Evolutionary conservation across 2,113 vertebrate genomes (phyloP).

Genomic region (Odocoileus hemionus): DNA sequence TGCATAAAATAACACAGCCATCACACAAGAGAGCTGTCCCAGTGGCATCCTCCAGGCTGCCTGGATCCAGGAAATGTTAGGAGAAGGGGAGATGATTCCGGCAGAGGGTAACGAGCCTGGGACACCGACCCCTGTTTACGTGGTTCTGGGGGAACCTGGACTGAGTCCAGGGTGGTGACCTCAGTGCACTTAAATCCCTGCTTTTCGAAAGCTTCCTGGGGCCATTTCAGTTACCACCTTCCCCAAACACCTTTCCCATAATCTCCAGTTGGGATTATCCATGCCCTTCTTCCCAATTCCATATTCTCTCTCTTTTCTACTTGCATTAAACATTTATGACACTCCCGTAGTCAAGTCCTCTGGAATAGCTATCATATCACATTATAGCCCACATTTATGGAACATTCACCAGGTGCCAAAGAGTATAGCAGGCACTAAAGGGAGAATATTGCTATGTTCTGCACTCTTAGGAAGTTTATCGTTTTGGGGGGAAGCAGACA

Average conservation of each 20-base stretch:
- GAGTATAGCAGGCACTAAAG: background rate
- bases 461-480: background rate
- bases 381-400: too few species aligned
- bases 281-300: background rate
- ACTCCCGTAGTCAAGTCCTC: accelerated
- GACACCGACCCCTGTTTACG: accelerated
- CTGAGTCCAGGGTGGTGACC: too few species aligned
- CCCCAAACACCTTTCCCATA: background rate
- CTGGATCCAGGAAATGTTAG: background rate
- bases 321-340: background rate
- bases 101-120: accelerated
- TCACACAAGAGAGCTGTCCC: background rate
- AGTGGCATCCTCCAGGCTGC: background rate
- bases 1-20: too few species aligned
- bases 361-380: background rate
- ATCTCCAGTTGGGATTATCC: background rate
- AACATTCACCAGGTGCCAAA: background rate
- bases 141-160: background rate
- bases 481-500: background rate
- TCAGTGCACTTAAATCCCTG: accelerated
- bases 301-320: background rate
- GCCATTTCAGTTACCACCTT: background rate
- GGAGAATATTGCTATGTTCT: background rate
- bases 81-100: background rate
- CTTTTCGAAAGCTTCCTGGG: background rate